Evolutionary conservation across 2,113 vertebrate species (phyloP).

Genomic region (Amblyornis subalaris): DNA sequence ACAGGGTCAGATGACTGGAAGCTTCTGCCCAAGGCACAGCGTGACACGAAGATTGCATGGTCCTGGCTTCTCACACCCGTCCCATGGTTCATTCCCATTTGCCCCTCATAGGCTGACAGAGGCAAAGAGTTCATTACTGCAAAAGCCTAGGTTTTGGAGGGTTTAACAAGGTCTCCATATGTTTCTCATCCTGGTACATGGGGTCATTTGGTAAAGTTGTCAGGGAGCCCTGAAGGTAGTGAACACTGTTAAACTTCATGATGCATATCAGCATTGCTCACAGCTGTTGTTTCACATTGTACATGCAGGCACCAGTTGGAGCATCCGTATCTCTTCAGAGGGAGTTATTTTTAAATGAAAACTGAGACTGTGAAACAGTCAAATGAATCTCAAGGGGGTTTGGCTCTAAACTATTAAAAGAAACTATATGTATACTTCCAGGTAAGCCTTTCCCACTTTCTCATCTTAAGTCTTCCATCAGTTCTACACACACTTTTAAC

Average conservation of each 20-base stretch:
- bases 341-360: background rate
- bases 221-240: background rate
- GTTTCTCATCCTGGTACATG: background rate
- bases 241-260: background rate
- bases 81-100: background rate
- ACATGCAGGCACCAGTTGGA: background rate
- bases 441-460: background rate
- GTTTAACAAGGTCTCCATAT: background rate
- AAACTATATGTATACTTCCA: background rate
- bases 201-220: background rate
- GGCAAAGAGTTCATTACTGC: background rate
- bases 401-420: background rate
- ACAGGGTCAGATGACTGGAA: slow-evolving; percentile 32
- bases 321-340: background rate
- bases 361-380: background rate
- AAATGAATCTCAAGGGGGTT: background rate
- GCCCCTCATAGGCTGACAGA: background rate
- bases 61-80: background rate
- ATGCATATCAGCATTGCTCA: background rate
- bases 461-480: background rate
- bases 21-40: slow-evolving; percentile 28
- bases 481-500: background rate
- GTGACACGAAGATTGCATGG: background rate
- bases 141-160: background rate
- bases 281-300: background rate